Evolutionary conservation across 2,113 vertebrate genomes (phyloP).

Genomic region (Eupsittula cactorum): DNA sequence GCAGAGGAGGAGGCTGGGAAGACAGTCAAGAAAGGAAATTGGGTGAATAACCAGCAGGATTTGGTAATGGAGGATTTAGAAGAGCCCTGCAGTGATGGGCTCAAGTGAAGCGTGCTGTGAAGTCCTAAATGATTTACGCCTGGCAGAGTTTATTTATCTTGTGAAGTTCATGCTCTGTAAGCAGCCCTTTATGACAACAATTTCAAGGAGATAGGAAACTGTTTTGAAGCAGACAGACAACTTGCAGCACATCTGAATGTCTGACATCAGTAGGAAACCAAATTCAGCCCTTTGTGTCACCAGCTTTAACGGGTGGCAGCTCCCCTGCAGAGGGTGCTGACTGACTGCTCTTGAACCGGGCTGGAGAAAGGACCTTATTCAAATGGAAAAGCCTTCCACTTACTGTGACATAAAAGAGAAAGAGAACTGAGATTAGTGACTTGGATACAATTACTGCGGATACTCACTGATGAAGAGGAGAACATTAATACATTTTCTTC

Average conservation of each 20-base stretch:
- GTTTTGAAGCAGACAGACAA: neutral
- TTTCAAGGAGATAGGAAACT: neutral
- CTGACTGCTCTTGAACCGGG: neutral
- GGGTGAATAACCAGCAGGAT: constrained; percentile 74
- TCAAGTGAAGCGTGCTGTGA: constrained; percentile 12
- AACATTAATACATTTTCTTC: neutral
- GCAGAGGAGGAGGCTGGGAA: neutral
- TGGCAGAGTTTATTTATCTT: neutral
- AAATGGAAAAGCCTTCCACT: neutral
- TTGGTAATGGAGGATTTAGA: constrained; percentile 81
- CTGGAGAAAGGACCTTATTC: neutral
- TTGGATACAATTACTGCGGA: accelerated
- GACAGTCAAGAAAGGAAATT: constrained; percentile 33
- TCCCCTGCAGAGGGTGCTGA: no score
- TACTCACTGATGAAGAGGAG: neutral
- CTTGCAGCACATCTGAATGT: accelerated
- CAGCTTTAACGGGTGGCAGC: neutral
- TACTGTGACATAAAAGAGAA: neutral
- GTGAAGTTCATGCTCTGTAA: neutral
- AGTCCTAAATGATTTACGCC: no score
- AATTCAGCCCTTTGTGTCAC: neutral
- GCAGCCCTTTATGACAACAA: neutral
- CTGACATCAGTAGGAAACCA: neutral
- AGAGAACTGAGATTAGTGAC: neutral
- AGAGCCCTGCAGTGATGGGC: constrained; percentile 66